A percentile compares a stretch with the other conserved stretches of the same genome.
Conservation (phyloP, 2,113 vertebrate species). For the Girardinichthys multiradiatus region DNA sequence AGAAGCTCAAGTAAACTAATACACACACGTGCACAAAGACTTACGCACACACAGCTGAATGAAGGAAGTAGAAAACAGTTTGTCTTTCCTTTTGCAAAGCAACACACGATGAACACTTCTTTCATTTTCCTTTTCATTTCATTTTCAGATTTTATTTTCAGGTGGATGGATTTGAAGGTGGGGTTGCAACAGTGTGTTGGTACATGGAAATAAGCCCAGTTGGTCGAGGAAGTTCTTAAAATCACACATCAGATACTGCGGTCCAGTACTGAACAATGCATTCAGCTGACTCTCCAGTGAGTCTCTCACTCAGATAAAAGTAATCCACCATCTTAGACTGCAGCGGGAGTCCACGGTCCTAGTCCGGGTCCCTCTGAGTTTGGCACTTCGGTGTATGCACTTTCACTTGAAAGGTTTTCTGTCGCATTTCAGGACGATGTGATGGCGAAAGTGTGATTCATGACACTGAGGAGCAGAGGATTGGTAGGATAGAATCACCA, state of each 20-base stretch:
- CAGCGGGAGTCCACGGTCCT: background rate
- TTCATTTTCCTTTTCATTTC: background rate
- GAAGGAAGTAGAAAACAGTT: conserved; percentile 14
- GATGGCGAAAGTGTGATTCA: too few species aligned
- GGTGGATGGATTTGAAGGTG: background rate
- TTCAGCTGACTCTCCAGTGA: background rate
- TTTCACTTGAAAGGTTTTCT: background rate
- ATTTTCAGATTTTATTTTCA: background rate
- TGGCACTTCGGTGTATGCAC: background rate
- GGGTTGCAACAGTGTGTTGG: background rate
- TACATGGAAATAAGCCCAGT: background rate
- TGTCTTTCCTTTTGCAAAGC: conserved; percentile 16
- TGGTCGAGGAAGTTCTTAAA: background rate
- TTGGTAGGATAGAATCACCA: background rate
- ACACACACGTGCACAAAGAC: conserved; percentile 17
- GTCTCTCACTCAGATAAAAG: background rate
- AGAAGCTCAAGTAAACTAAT: conserved; percentile 50
- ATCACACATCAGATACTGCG: background rate
- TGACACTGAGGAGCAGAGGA: too few species aligned
- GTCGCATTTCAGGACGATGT: too few species aligned
- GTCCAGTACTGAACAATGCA: background rate
- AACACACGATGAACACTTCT: background rate
- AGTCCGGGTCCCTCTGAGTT: background rate
- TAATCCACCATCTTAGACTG: background rate
- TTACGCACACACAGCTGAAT: conserved; percentile 22